Conservation (phyloP, 92 coral and sea anemone genomes). For the Desmophyllum pertusum region DNA sequence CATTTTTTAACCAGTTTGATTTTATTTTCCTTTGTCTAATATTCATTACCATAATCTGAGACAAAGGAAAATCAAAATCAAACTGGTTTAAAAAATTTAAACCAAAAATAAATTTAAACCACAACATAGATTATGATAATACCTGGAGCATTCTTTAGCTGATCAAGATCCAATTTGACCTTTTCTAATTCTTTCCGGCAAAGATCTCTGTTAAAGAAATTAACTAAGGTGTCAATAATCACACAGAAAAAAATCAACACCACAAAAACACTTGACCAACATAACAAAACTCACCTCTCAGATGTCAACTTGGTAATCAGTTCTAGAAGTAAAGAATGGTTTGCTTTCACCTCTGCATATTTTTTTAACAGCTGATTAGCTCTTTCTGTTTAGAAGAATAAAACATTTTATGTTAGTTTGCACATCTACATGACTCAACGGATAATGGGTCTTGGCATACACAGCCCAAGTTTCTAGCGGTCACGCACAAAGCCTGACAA, state of each 20-base stretch:
- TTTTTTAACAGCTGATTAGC: conserved; percentile 23
- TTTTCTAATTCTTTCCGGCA: conserved; percentile 1
- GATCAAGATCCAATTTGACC: background rate
- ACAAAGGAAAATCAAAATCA: too few relatives aligned
- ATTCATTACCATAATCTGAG: too few relatives aligned
- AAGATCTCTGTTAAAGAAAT: conserved; percentile 3
- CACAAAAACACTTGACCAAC: too few relatives aligned
- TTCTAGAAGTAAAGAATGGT: conserved; percentile 15
- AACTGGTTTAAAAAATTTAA: too few relatives aligned
- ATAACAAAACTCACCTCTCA: conserved; percentile 18
- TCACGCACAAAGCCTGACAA: too few relatives aligned
- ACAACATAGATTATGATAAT: background rate
- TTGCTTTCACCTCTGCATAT: background rate
- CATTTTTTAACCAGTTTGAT: too few relatives aligned
- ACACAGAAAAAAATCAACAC: too few relatives aligned
- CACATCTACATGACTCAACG: background rate
- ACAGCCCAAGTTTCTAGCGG: too few relatives aligned
- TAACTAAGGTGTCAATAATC: background rate
- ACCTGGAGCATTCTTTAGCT: conserved; percentile 11
- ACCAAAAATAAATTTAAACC: too few relatives aligned
- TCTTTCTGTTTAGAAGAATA: background rate
- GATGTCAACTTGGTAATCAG: conserved; percentile 15
- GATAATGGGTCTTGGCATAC: too few relatives aligned
- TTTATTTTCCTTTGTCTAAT: too few relatives aligned
- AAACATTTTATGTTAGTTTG: background rate